These are phyloP conservation scores for Loris lydekkerianus DNA, from an alignment of 2,797 vertebrate species.

Conservation along the genomic window DNA sequence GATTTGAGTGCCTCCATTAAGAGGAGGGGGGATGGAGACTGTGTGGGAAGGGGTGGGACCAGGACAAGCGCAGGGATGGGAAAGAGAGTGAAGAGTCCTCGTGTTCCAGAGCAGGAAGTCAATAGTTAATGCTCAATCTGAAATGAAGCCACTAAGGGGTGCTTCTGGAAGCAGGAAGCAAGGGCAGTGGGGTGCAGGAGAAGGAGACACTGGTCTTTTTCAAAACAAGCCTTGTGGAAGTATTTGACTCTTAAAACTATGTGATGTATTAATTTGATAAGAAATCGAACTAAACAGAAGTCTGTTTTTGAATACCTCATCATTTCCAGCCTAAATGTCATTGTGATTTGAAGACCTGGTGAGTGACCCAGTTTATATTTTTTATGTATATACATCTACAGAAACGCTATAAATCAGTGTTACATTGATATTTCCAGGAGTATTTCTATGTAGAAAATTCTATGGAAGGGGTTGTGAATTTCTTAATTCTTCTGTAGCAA, in stretches of 20 bases:
- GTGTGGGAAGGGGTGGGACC: background rate
- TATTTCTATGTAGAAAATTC: conserved; percentile 3
- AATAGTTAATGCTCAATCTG: background rate
- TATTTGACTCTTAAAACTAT: background rate
- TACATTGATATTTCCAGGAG: conserved; percentile 8
- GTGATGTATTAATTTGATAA: conserved; percentile 33
- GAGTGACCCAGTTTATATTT: background rate
- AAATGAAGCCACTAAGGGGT: background rate
- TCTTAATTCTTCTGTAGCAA: conserved; percentile 36
- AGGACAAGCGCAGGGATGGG: background rate
- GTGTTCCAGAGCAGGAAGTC: background rate
- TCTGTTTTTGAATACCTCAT: conserved; percentile 32
- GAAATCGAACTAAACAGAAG: conserved; percentile 23
- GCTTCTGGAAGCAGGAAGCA: background rate
- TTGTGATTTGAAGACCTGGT: conserved; percentile 10
- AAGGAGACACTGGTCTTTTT: background rate
- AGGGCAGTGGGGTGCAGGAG: too few species aligned
- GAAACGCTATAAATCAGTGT: background rate
- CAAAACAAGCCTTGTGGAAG: conserved; percentile 45
- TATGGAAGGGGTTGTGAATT: background rate
- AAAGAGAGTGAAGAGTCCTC: background rate
- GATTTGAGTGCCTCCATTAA: background rate
- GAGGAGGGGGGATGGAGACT: background rate
- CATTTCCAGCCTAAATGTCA: background rate
- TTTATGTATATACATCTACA: background rate